phyloP scores from a whole-genome alignment of 2,888 invertebrate genomes.

The Dorcus hopei region DNA sequence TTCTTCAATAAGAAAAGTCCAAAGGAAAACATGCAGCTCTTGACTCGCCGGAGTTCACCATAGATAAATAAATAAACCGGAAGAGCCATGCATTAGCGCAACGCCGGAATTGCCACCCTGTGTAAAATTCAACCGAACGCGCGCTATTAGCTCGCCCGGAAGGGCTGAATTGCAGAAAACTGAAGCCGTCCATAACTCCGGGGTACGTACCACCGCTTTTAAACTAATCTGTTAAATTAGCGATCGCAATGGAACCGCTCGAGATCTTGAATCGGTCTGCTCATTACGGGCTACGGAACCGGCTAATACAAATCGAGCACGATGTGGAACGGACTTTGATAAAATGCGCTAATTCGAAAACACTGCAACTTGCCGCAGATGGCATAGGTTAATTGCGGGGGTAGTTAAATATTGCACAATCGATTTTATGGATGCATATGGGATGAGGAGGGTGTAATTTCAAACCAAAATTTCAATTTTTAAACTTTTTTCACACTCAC shows the following conservation, averaged over 20 bases:
- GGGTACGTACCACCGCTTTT: constrained; percentile 13
- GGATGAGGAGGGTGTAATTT: no score
- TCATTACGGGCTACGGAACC: constrained; percentile 22
- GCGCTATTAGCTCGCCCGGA: not conserved
- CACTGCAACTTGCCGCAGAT: constrained; percentile 15
- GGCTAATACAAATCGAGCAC: constrained; percentile 34
- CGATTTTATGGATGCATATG: not conserved
- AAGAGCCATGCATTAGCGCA: not conserved
- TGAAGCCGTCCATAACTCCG: not conserved
- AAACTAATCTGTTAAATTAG: constrained; percentile 25
- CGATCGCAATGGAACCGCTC: constrained; percentile 21
- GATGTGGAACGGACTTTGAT: constrained; percentile 36
- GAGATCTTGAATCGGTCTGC: constrained; percentile 20
- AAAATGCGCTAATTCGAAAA: constrained; percentile 33
- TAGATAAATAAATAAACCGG: no score
- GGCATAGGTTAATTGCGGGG: constrained; percentile 12
- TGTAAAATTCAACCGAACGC: not conserved
- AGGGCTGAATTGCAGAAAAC: not conserved
- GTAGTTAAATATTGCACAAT: constrained; percentile 10
- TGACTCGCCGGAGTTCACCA: no score
- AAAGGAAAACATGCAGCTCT: no score
- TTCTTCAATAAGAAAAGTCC: no score
- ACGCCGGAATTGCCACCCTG: not conserved
- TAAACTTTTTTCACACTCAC: no score
- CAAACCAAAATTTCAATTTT: no score